Evolutionary conservation across 2,797 vertebrate genomes (phyloP), one percentile per base, ranked within the genome.

Genomic region (Centropyge bicolor): DNA sequence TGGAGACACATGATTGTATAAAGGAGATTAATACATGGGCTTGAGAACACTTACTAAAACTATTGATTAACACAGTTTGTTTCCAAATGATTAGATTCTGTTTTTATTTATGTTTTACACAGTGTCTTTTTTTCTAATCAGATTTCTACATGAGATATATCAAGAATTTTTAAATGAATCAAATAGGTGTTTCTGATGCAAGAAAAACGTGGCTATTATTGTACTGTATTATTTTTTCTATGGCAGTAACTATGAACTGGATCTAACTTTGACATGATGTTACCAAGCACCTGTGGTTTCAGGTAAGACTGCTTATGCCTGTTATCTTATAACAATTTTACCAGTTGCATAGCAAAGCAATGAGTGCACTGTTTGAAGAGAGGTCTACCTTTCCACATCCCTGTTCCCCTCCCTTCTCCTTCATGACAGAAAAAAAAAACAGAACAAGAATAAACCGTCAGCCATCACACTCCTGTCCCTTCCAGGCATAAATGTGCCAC

Each of bases 381-480:
- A 51, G 24, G 5, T 43, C 20, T 66, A 19, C 10, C 27, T 64
- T 49, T 19, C 11, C 24, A 13, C 14, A 41, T 38, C 20, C 14
- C 10, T 16, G 64, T 52, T n/a, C 17, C 19, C 20, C 10, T 45
- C 27, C 41, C 14, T 57, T 19, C 52, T 27, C 45, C 59, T 65
- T 27, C 31, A 24, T 43, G 17, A 13, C 48, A 75, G 52, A 64
- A 60, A 62, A 60, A 83, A 74, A 36, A 59, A 60, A 61, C 5
- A 45, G 16, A 64, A 79, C 22, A 65, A 62, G 3, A 49, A 61
- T 57, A 72, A 62, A 78, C 57, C 20, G 1, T 64, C 77, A 86
- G 69, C 68, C 67, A 52, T 88, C 78, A 74, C 61, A 64, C 51
- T 62, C 45, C 60, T 81, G 83, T 89, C 69, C 63, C 86, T 81